Evolutionary conservation across 2,113 vertebrate species (phyloP), one percentile per base, ranked within the genome.

Genomic region (Tringa solitaria): DNA sequence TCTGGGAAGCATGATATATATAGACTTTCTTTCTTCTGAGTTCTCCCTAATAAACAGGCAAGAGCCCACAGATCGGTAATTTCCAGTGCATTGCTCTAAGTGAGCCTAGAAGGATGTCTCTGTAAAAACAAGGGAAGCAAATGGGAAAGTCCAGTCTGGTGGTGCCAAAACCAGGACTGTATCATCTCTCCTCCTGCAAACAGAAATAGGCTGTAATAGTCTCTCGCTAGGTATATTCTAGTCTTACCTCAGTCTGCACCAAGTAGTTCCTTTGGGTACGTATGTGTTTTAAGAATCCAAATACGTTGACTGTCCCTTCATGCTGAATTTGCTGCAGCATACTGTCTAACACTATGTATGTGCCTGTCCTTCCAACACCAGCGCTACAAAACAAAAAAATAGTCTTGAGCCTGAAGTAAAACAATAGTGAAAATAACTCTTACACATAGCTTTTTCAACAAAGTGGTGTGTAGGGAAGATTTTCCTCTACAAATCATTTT

Each of bases 241-340:
- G 13, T 45, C 98, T 98, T 98, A 99, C 99, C 99, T 99, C 99
- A 20, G 99, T 99, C 96, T 99, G 99, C 32, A 99, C 99, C 98
- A 99, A 97, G 96, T 99, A 99, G 98, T 99, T 99, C 94, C 99
- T 99, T 97, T 99, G 99, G 39, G 98, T 99, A 74, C 99, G 98
- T 97, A 99, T 99, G 97, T 99, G 99, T 95, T 99, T 99, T 92
- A 99, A 97, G 98, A 99, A 99, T 79, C 98, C 99, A 75, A 98
- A 98, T 91, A 99, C 73, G 91, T 99, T 99, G 96, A 99, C 98
- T 4, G 93, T 98, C 48, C 98, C 98, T 94, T 99, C 98, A 1
- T 98, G 98, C 65, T 98, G 98, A 69, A 99, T 99, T 97, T 99
- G 99, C 82, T 98, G 99, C 95, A 99, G 84, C 99, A 99, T 99